Evolutionary conservation across 2,797 vertebrate genomes (phyloP).

Genomic region (Rhincodon typus): DNA sequence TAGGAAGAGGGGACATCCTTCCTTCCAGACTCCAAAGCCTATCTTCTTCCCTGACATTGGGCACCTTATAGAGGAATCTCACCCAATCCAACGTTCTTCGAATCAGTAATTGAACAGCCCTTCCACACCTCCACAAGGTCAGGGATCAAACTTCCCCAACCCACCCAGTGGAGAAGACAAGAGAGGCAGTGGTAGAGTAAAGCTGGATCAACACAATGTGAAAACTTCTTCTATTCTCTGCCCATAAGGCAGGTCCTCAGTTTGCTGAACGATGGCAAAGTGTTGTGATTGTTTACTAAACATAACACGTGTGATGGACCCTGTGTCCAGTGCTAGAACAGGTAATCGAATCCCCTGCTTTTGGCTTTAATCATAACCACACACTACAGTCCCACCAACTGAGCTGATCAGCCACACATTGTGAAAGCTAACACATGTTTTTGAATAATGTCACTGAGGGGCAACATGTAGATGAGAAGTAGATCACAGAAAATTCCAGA

Average conservation of each 20-base stretch:
- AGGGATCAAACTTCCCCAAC: too few species aligned
- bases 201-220: background rate
- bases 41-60: too few species aligned
- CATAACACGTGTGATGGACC: too few species aligned
- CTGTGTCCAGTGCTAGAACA: background rate
- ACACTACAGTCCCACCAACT: background rate
- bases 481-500: background rate
- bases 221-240: background rate
- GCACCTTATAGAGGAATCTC: too few species aligned
- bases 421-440: background rate
- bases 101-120: too few species aligned
- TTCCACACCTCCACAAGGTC: too few species aligned
- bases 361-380: background rate
- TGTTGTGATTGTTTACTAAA: background rate
- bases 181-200: background rate
- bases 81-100: too few species aligned
- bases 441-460: background rate
- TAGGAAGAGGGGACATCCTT: too few species aligned
- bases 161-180: background rate
- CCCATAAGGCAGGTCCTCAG: background rate
- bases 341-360: background rate
- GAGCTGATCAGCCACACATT: background rate
- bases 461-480: background rate
- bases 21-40: too few species aligned
- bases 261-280: background rate